Base-by-base conservation (phyloP, 2,113 vertebrate genomes). In the Gorsachius goisagi region DNA sequence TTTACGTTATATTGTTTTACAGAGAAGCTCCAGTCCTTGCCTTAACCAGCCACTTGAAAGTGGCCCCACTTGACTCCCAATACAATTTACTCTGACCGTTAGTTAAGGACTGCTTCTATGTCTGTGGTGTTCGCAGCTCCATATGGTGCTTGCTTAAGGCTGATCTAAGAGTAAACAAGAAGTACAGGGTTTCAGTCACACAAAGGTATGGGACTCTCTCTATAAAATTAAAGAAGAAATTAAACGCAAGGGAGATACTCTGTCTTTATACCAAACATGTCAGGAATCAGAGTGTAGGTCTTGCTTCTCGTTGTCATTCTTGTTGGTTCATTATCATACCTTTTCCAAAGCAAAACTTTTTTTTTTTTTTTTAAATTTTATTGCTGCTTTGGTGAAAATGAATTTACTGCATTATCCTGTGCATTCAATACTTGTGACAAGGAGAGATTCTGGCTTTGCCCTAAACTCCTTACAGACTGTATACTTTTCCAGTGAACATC, bases 91-190 rank as follows among this genome's bases (percentile, higher is more conserved):
- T 82, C 67, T 93, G 93, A 93, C 90, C 47, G 2, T 94, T 95
- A 96, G 67, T 96, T 96, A 96, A 96, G 90, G 95, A 32, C 77
- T 4, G 24, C 79, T 90, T 87, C 80, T 72, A 22, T 74, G 69
- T 81, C 82, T 89, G 83, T 58, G 84, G 74, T 73, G 81, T 85
- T 95, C 4, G 17, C 74, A 88, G 89, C 81, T 96, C 94, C 94
- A 88, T 95, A 93, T 96, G 97, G 93, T 82, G 67, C 77, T 95
- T 91, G 91, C 94, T 97, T 94, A 95, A 95, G 96, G 95, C 95
- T 92, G 84, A 87, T 89, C 85, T 91, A 94, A 85, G 55, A 80
- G 91, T 96, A 94, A 95, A 73, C 78, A 93, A 90, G 45, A 55
- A 88, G 52, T 75, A n/a, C 74, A 56, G 45, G 37, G 16, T 76